Conservation (phyloP, 2,113 vertebrate species). For the Mugil cephalus region DNA sequence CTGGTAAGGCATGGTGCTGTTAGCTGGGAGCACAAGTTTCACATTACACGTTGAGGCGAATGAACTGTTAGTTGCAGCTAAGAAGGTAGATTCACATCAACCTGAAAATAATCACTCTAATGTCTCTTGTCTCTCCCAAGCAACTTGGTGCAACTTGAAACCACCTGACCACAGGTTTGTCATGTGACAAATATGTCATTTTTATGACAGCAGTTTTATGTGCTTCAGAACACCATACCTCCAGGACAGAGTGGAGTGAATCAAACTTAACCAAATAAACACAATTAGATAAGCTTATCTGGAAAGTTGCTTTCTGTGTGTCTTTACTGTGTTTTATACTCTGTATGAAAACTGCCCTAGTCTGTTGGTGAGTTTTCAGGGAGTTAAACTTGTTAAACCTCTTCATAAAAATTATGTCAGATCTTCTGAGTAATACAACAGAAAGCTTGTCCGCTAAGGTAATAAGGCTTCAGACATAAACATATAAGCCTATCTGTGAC, state of each 20-base stretch:
- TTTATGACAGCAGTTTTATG: constrained; percentile 1
- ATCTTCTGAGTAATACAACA: not conserved
- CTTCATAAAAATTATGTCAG: not conserved
- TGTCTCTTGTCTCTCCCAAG: too few relatives aligned
- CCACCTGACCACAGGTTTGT: not conserved
- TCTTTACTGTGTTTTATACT: too few relatives aligned
- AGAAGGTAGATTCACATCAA: not conserved
- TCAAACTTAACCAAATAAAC: not conserved
- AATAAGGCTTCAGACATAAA: not conserved
- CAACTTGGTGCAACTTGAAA: constrained; percentile 1
- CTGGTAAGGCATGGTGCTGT: not conserved
- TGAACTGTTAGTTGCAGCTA: not conserved
- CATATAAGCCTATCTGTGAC: not conserved
- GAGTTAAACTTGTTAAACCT: not conserved
- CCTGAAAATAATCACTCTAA: constrained; percentile 2
- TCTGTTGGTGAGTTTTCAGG: too few relatives aligned
- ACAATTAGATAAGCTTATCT: too few relatives aligned
- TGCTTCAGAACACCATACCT: not conserved
- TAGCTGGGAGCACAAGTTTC: not conserved
- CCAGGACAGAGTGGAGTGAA: constrained; percentile 7
- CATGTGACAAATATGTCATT: not conserved
- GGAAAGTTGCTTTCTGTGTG: too few relatives aligned
- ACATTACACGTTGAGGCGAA: not conserved
- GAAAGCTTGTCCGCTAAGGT: not conserved
- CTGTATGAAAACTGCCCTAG: too few relatives aligned